Base-by-base conservation (phyloP, 2,888 invertebrate genomes). In the Subacronicta megacephala region DNA sequence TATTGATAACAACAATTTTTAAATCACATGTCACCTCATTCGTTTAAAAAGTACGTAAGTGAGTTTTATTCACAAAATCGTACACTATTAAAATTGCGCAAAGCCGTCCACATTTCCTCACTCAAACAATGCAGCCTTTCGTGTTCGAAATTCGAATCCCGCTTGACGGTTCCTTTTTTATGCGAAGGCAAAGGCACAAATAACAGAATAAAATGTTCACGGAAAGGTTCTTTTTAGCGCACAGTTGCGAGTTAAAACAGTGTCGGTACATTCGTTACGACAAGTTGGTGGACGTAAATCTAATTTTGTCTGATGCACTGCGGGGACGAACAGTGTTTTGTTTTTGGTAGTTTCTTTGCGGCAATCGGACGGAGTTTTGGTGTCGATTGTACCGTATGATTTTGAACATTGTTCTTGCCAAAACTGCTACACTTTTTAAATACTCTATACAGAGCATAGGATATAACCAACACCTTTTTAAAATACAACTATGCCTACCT, bases 221-320 rank as follows among this genome's bases (percentile, higher is more conserved):
- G 50, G 45, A 66, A 62, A 53, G 60, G 62, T 64, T 69, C 72
- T 76, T 80, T 79, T 76, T 76, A 65, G 49, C 50, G 71, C 71
- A 53, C 65, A 53, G 59, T 66, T 71, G 47, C 65, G 64, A 65
- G 66, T 64, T 67, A 77, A 80, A 80, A 79, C 67, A 79, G 70
- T 68, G 72, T 71, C 66, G 62, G 75, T 63, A 69, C 72, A 80
- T 84, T 83, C 84, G 82, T 84, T 84, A 83, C 80, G 69, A 69
- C 71, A 73, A 76, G 75, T 75, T 78, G 76, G 62, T 68, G 60
- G 43, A 66, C 68, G 69, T 58, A 78, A 84, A 82, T 84, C 75
- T 71, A 82, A 83, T 84, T 74, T 69, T 15, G 51, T 40, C 59
- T 72, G 75, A 75, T 75, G 73, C 72, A 68, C 41, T 72, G 62